phyloP scores from a whole-genome alignment of 1,140 invertebrate genomes.

The Sminthurides bifidus region DNA sequence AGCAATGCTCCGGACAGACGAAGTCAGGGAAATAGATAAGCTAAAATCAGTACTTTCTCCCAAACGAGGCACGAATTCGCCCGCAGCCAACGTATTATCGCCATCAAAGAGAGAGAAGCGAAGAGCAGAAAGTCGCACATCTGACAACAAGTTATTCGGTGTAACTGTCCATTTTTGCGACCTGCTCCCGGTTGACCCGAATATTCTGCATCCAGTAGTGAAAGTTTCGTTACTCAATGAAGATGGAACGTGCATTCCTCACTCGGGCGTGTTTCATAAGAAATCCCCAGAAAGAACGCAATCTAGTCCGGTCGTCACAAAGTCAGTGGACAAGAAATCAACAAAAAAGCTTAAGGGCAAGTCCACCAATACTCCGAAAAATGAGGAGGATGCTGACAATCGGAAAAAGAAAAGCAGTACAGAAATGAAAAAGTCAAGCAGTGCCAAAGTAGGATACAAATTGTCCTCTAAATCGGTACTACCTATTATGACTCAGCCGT shows the following conservation, averaged over 20 bases:
- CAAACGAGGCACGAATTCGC: background rate
- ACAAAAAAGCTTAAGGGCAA: background rate
- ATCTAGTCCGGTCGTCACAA: background rate
- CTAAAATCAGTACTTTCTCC: background rate
- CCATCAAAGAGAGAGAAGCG: background rate
- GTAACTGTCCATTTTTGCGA: constrained; percentile 23
- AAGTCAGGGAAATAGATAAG: background rate
- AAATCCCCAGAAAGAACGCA: background rate
- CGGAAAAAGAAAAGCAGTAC: background rate
- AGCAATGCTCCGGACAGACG: background rate
- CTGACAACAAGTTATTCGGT: constrained; percentile 13
- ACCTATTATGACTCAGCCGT: constrained; percentile 27
- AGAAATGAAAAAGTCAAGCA: background rate
- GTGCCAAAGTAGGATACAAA: background rate
- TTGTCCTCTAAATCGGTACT: constrained; percentile 4
- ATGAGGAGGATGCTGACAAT: background rate
- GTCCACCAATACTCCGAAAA: background rate
- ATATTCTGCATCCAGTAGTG: constrained; percentile 27
- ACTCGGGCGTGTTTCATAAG: constrained; percentile 1
- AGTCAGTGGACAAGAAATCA: background rate
- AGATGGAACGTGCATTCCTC: constrained; percentile 6
- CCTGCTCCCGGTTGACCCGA: constrained; percentile 22
- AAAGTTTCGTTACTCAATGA: constrained; percentile 22
- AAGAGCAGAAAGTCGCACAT: background rate
- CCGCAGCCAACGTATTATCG: background rate